Conservation (phyloP, 2,797 vertebrate species). For the Ptychobarbus kaznakovi region DNA sequence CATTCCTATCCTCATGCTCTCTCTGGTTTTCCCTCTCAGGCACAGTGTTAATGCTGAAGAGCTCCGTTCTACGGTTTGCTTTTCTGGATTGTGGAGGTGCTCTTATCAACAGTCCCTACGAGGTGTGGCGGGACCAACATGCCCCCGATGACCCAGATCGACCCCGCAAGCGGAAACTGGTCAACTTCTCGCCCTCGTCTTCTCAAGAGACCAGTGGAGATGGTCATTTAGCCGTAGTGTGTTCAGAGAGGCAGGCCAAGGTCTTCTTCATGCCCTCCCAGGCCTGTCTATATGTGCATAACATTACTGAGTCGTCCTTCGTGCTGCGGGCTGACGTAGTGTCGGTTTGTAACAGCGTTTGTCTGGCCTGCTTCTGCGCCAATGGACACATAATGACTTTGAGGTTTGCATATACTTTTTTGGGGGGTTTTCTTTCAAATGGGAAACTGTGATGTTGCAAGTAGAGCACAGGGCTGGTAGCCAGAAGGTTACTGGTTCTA, state of each 20-base stretch:
- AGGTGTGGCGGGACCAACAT: conserved; percentile 92
- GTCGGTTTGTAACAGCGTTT: conserved; percentile 89
- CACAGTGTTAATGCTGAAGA: conserved; percentile 89
- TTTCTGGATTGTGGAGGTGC: conserved; percentile 90
- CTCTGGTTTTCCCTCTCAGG: conserved; percentile 72
- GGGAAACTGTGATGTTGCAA: not conserved
- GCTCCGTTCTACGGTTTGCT: conserved; percentile 88
- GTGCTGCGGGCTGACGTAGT: conserved; percentile 92
- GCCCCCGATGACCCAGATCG: conserved; percentile 86
- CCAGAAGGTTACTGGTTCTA: not conserved
- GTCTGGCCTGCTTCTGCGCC: conserved; percentile 96
- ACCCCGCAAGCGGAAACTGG: conserved; percentile 86
- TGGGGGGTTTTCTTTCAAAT: not conserved
- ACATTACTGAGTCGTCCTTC: conserved; percentile 98
- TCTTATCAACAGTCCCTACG: conserved; percentile 87
- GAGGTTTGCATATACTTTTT: conserved; percentile 78
- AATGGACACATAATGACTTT: conserved; percentile 98
- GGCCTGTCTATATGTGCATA: conserved; percentile 94
- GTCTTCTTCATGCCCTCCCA: conserved; percentile 96
- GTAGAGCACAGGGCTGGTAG: not conserved
- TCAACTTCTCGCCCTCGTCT: conserved; percentile 88
- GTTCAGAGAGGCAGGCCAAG: conserved; percentile 98
- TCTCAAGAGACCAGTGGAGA: conserved; percentile 88
- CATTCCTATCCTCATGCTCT: not conserved
- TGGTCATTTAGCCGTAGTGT: conserved; percentile 92